Evolutionary conservation across 2,888 invertebrate genomes (phyloP), one percentile per base, ranked within the genome.

Genomic region (Clepsis dumicolana): DNA sequence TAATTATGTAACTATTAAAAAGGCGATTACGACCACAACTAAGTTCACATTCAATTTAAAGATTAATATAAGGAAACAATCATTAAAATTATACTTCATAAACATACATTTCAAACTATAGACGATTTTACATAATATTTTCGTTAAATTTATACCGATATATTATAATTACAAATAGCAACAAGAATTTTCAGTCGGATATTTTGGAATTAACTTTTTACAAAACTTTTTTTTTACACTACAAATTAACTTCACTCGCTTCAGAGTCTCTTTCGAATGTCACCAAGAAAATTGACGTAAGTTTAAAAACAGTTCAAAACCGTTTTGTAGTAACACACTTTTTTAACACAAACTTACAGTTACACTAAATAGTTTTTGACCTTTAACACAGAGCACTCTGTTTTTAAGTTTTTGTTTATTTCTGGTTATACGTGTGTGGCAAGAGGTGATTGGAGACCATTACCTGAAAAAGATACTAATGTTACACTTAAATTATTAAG

Each of bases 371-470:
- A 24, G 16, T 62, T 29, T 38, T 53, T n/a, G 54, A 18, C 18
- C 14, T 59, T 52, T 53, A 60, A 18, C 44, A 68, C 60, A 65
- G 54, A 71, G 68, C 64, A 70, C 52, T 56, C 59, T 29, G 48
- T 16, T 67, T 48, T 25, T 77, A 80, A 77, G 73, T 76, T 72
- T 74, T 82, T 3, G 74, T 80, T 72, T 74, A 77, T 74, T 75
- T 73, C 77, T 77, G 81, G 87, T 94, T 95, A 95, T 80, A 95
- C 95, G 75, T 95, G 95, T 41, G 95, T 95, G 50, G 95, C 95
- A 78, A 95, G 80, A 2, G 95, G 90, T 59, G 89, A 87, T 75
- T 91, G 92, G 32, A 86, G 86, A 29, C 89, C 87, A 71, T 90
- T 93, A 87, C 94, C 94, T 94, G 90, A 54, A 85, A 88, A 76